A percentile compares a stretch with the other conserved stretches of the same genome.
Conservation (phyloP, 2,113 vertebrate species). For the Sphaerodactylus townsendi region DNA sequence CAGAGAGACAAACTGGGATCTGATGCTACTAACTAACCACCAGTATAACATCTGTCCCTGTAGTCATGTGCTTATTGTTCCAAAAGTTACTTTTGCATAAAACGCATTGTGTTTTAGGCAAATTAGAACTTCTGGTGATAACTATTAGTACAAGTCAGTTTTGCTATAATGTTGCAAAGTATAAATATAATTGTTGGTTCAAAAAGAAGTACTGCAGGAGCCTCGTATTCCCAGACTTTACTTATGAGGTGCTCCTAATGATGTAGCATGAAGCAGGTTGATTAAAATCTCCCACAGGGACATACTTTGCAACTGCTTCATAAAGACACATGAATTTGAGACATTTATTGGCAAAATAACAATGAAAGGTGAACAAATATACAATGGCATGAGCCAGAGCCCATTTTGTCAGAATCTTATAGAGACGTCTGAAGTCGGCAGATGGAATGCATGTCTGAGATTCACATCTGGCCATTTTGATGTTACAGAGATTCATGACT, state of each 20-base stretch:
- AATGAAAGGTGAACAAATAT: too few relatives aligned
- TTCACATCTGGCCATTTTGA: neutral
- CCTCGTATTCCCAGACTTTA: neutral
- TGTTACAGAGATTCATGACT: neutral
- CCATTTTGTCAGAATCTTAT: too few relatives aligned
- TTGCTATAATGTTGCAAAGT: slow-evolving; percentile 29
- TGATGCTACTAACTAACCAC: slow-evolving; percentile 29
- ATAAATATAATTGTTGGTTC: neutral
- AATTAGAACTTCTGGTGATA: slow-evolving; percentile 39
- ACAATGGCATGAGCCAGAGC: too few relatives aligned
- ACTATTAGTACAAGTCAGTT: slow-evolving; percentile 7
- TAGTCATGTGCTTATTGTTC: slow-evolving; percentile 27
- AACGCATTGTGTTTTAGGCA: slow-evolving; percentile 23
- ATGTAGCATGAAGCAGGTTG: neutral
- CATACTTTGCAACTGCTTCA: neutral
- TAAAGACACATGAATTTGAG: neutral
- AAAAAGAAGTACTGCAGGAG: neutral
- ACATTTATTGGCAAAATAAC: neutral
- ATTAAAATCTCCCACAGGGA: neutral
- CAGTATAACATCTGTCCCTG: slow-evolving; percentile 37
- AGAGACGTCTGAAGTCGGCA: neutral
- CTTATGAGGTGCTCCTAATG: neutral
- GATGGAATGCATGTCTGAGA: neutral
- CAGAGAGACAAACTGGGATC: slow-evolving; percentile 23
- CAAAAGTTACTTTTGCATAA: slow-evolving; percentile 40